Conservation (phyloP, 1,140 invertebrate genomes). For the Pseudomyrmex pallidus region DNA sequence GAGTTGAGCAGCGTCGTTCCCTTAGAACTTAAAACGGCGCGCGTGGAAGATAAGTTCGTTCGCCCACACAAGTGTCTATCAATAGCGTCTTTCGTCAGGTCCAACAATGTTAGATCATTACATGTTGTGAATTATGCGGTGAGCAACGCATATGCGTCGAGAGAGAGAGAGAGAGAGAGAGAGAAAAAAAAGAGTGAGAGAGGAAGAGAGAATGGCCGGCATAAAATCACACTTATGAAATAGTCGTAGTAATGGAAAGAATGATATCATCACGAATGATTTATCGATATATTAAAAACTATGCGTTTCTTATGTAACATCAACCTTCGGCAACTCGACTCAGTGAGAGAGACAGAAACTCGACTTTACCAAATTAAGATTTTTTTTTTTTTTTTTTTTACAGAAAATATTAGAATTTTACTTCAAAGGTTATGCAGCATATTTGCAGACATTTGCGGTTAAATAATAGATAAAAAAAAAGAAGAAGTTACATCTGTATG, state of each 20-base stretch:
- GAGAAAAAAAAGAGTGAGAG: conserved; percentile 3
- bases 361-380: neutral
- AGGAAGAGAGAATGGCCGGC: neutral
- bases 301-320: conserved; percentile 22
- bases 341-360: neutral
- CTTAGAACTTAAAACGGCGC: conserved; percentile 40
- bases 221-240: conserved; percentile 38
- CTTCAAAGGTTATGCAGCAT: neutral
- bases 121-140: conserved; percentile 58
- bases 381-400: neutral
- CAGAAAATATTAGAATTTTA: too few relatives aligned
- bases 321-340: too few relatives aligned
- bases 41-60: conserved; percentile 44
- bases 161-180: neutral
- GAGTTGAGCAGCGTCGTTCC: neutral
- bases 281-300: conserved; percentile 10
- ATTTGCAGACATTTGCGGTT: neutral
- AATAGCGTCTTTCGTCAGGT: conserved; percentile 81
- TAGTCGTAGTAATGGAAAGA: neutral
- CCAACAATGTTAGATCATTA: conserved; percentile 76
- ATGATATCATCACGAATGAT: conserved; percentile 44
- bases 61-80: conserved; percentile 74
- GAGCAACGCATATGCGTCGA: neutral
- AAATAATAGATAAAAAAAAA: neutral
- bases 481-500: neutral